Base-by-base conservation (phyloP, 2,113 vertebrate species). In the Apodemus speciosus region DNA sequence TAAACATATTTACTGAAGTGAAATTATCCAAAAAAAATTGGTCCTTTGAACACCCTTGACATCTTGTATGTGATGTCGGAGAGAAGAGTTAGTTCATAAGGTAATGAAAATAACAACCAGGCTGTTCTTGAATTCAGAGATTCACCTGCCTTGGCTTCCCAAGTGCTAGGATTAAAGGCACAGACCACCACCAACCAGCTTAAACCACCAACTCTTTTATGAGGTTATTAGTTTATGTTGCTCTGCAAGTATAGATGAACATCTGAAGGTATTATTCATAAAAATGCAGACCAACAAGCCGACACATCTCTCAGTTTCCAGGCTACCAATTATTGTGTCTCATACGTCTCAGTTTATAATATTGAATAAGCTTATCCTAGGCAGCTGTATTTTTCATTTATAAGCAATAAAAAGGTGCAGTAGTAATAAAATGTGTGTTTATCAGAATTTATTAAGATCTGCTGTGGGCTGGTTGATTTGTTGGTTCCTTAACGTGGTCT, bases 1-100 rank as follows among this genome's bases (percentile, higher is more conserved):
- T 40, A 85, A 94, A 64, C 35, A 14, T 80, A 75, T 85, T 95
- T 66, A 87, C 9, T 84, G 66, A 38, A 93, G 79, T 92, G 90
- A 96, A 97, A 73, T 38, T 71, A 1, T n/a, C 79, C 49, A 51
- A 68, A 85, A 68, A 85, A 94, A 95, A 80, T 84, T 93, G 35
- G 16, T 76, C 27, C 51, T 79, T 83, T 32, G 66, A 88, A 88
- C 38, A 62, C 11, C 11, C 27, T 84, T 46, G 6, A 71, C 10
- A 35, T 35, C 32, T 30, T 86, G 16, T 76, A 64, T 92, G 25
- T 83, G 64, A 72, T 32, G 40, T 32, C 2, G 46, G 46, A 87
- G 35, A 83, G 15, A 60, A 16, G 2, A 51, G 9, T 40, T 71
- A 10, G 58, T 68, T 27, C 7, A 46, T 53, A 53, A 56, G 71